Evolutionary conservation across 1,140 invertebrate species (phyloP), one percentile per base, ranked within the genome.

Genomic region (Contarinia nasturtii): DNA sequence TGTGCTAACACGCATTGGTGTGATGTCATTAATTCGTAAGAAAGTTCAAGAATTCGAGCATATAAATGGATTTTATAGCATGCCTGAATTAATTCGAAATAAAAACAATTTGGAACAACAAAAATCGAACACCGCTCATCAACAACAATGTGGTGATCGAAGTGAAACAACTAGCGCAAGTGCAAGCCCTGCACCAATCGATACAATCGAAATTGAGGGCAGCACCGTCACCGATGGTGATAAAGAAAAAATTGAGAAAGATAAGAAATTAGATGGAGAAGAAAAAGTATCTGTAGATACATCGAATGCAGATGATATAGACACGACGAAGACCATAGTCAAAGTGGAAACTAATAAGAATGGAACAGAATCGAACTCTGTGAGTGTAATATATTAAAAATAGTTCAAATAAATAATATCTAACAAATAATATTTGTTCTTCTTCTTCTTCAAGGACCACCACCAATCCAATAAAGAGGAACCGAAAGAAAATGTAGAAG

Each of bases 1-100:
- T 65, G 94, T 99, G 19, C 72, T 99, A 10, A 98, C 94, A 1
- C 73, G 96, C 53, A 98, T 99, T 50, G 96, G 93, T 15, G 92
- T 98, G 0, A 98, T 98, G 93, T 94, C 90, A n/a, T 69, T 99
- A 1, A 97, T 99, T 27, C 76, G 95, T 34, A 98, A 98, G 66
- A 99, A 99, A 71, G 92, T 95, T 22, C 89, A 96, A 66, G 95
- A 98, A 57, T 99, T 98, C 65, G 95, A 98, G 63, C 80, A 86
- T 54, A 95, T 97, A 46, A 99, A 99, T 64, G 95, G 95, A 0
- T 87, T 89, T 53, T 93, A 94, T 62, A 96, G 91, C 51, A 95
- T 98, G 86, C 92, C 94, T 0, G 86, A 91, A 61, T 69, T 90
- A 52, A 81, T 92, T 18, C 75, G 81, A 5, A 86, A 86, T 54